A percentile compares a stretch with the other conserved stretches of the same genome.
Evolutionary conservation across 2,797 vertebrate species (phyloP).

Genomic region (Eulemur albifrons): DNA sequence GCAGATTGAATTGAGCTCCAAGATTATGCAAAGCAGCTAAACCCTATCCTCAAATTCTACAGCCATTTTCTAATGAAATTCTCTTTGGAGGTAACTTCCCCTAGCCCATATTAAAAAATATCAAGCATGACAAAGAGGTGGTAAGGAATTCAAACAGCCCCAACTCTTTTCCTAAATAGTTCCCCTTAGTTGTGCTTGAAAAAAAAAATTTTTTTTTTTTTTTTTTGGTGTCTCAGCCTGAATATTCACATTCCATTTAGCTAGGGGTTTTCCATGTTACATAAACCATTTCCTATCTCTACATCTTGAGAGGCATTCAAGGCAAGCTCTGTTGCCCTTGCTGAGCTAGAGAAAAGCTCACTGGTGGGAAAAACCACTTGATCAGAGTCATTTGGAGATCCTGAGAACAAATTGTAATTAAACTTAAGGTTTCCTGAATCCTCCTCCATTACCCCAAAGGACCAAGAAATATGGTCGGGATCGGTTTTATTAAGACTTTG

Average conservation of each 20-base stretch:
- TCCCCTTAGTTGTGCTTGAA: slow-evolving; percentile 21
- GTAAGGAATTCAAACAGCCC: slow-evolving; percentile 31
- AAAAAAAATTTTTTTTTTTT: not conserved
- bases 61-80: slow-evolving; percentile 68
- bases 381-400: slow-evolving; percentile 34
- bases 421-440: slow-evolving; percentile 45
- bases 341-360: not conserved
- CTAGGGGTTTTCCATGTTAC: slow-evolving; percentile 69
- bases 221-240: slow-evolving; percentile 14
- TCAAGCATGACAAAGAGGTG: slow-evolving; percentile 7
- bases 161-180: slow-evolving; percentile 16
- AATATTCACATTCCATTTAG: slow-evolving; percentile 67
- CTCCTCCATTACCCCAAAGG: not conserved
- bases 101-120: not conserved
- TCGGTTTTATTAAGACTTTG: slow-evolving; percentile 34
- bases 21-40: slow-evolving; percentile 54
- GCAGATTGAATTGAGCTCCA: slow-evolving; percentile 51
- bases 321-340: not conserved
- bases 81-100: not conserved
- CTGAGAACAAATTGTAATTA: slow-evolving; percentile 52
- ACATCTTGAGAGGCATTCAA: slow-evolving; percentile 58
- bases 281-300: slow-evolving; percentile 63
- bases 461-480: not conserved
- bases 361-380: slow-evolving; percentile 54
- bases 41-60: slow-evolving; percentile 40